Conservation (phyloP, 2,888 invertebrate genomes). For the Lapara coniferarum region DNA sequence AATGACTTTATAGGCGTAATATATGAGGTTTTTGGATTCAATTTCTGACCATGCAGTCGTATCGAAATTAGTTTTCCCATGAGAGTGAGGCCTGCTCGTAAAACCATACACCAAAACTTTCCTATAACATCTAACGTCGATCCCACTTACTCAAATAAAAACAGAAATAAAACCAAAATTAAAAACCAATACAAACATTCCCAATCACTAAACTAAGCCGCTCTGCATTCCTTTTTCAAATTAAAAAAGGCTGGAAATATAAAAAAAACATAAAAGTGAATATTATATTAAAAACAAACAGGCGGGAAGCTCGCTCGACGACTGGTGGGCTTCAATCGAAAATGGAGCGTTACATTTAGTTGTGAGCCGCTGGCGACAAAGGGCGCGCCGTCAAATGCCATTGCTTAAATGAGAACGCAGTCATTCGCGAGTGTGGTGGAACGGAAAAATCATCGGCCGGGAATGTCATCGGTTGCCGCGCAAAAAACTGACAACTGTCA, state of each 20-base stretch:
- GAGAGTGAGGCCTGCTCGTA: no score
- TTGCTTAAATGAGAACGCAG: conserved; percentile 81
- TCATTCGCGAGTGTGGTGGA: conserved; percentile 76
- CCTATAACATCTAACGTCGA: not conserved
- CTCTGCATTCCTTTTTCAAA: conserved; percentile 36
- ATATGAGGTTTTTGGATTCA: no score
- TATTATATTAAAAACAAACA: conserved; percentile 39
- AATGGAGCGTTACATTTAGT: conserved; percentile 69
- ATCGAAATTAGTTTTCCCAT: no score
- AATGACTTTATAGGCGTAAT: no score
- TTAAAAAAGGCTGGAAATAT: conserved; percentile 35
- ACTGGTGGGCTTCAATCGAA: conserved; percentile 67
- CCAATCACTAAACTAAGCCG: conserved; percentile 10
- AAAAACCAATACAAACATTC: not conserved
- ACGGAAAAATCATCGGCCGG: conserved; percentile 78
- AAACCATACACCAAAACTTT: not conserved
- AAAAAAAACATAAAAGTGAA: conserved; percentile 43
- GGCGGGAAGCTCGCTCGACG: conserved; percentile 22
- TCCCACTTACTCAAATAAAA: not conserved
- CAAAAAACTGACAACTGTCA: conserved; percentile 37
- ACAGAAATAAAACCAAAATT: not conserved
- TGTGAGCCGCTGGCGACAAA: conserved; percentile 64
- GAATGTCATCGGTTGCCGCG: conserved; percentile 68
- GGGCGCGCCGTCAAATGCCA: conserved; percentile 77
- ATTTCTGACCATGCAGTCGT: no score